phyloP scores from a whole-genome alignment of 1,140 invertebrate genomes.

The Drosophila simulans region DNA sequence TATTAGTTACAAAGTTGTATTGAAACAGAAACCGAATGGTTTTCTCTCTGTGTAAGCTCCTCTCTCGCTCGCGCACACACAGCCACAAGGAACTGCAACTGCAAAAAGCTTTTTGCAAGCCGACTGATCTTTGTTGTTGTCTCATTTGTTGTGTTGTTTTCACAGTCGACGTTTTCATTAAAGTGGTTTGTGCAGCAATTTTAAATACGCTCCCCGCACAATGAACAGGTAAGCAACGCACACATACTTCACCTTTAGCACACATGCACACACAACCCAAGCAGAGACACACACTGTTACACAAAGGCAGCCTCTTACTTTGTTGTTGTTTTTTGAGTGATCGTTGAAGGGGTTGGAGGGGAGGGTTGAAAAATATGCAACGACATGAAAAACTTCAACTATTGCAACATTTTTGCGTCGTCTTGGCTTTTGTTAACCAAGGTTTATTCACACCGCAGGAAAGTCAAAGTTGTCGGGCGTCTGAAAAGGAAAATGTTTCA shows the following conservation, averaged over 20 bases:
- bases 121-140: constrained; percentile 49
- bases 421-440: constrained; percentile 47
- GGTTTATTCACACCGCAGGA: constrained; percentile 76
- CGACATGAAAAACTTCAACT: constrained; percentile 77
- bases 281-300: constrained; percentile 14
- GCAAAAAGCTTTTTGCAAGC: constrained; percentile 65
- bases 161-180: constrained; percentile 71
- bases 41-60: background rate
- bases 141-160: constrained; percentile 54
- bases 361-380: constrained; percentile 63
- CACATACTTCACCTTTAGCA: constrained; percentile 19
- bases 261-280: constrained; percentile 14
- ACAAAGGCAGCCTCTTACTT: constrained; percentile 45
- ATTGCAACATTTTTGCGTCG: constrained; percentile 72
- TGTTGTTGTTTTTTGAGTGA: constrained; percentile 32
- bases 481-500: constrained; percentile 49
- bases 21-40: too few relatives aligned
- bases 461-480: constrained; percentile 60
- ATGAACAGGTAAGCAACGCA: constrained; percentile 77
- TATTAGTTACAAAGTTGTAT: too few relatives aligned
- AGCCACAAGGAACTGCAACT: constrained; percentile 32
- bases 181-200: constrained; percentile 82
- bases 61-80: constrained; percentile 43
- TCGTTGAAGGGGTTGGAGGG: background rate
- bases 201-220: constrained; percentile 70